Evolutionary conservation across 2,113 vertebrate genomes (phyloP).

Genomic region (Bubalus kerabau): DNA sequence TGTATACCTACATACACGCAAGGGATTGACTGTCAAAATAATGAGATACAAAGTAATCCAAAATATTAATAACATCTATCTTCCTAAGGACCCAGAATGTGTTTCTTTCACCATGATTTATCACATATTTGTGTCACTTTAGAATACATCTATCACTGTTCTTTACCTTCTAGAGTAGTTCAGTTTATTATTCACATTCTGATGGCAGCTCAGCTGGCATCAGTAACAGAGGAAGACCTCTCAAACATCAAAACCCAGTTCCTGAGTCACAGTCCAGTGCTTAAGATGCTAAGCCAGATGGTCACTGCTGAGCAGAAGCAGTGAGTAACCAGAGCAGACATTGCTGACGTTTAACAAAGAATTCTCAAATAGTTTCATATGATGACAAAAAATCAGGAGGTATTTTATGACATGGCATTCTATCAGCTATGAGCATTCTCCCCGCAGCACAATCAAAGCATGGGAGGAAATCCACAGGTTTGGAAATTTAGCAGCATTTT

Average conservation of each 20-base stretch:
- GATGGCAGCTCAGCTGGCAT: background rate
- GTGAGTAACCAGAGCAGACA: background rate
- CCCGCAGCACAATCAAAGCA: background rate
- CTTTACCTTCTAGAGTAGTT: background rate
- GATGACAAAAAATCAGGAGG: background rate
- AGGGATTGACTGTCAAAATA: background rate
- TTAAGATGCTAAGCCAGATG: background rate
- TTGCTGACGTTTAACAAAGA: background rate
- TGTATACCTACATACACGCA: background rate
- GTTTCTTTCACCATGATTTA: constrained; percentile 7
- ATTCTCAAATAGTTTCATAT: background rate
- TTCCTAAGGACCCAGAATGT: background rate
- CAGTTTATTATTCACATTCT: background rate
- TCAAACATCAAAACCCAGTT: background rate
- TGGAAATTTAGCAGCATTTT: background rate
- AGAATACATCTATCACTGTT: constrained; percentile 18
- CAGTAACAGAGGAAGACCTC: background rate
- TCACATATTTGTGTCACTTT: background rate
- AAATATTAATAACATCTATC: background rate
- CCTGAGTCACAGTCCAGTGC: background rate
- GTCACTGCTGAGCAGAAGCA: background rate
- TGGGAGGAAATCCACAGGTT: background rate
- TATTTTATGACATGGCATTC: background rate
- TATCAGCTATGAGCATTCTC: background rate
- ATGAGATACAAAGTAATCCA: background rate